phyloP scores from a whole-genome alignment of 2,113 vertebrate species.

The Pongo pygmaeus region DNA sequence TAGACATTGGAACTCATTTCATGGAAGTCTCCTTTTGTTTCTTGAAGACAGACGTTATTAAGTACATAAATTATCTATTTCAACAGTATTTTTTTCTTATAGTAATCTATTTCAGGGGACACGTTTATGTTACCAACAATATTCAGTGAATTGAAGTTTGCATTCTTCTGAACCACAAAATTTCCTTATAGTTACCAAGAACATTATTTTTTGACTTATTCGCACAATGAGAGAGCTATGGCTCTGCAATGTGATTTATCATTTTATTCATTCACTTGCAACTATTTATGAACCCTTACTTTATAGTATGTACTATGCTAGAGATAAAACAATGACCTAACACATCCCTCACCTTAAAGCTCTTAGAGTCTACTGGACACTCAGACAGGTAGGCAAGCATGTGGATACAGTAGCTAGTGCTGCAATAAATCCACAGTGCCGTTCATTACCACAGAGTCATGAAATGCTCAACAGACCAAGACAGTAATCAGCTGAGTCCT shows the following conservation, averaged over 20 bases:
- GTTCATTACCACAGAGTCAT: neutral
- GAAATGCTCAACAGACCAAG: neutral
- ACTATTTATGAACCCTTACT: neutral
- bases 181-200: neutral
- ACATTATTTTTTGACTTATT: neutral
- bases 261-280: constrained; percentile 20
- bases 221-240: neutral
- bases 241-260: neutral
- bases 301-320: neutral
- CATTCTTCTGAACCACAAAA: constrained; percentile 3
- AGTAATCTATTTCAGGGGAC: neutral
- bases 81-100: neutral
- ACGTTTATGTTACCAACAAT: neutral
- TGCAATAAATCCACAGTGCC: neutral
- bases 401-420: neutral
- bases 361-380: neutral
- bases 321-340: neutral
- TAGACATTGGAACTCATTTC: neutral
- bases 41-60: constrained; percentile 12
- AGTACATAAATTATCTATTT: neutral
- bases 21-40: constrained; percentile 19
- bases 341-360: neutral
- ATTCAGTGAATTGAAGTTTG: neutral
- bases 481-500: neutral
- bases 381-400: neutral